These are phyloP conservation scores for Cyanoliseus patagonus DNA, from an alignment of 2,113 vertebrate species.

Conservation along the genomic window DNA sequence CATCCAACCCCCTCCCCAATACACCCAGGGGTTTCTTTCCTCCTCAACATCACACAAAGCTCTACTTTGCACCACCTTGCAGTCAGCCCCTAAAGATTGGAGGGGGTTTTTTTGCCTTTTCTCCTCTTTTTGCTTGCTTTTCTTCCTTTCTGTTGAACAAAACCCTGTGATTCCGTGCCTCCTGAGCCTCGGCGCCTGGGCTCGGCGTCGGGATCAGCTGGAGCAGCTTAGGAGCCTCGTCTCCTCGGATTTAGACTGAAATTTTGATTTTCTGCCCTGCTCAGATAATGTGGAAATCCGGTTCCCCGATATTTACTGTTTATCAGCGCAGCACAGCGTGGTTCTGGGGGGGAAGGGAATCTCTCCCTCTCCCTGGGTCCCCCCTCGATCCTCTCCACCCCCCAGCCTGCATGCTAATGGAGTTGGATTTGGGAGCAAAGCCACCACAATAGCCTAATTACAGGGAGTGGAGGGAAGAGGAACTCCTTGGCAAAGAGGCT, in stretches of 20 bases:
- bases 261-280: constrained; percentile 87
- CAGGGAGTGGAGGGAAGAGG: not conserved
- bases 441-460: not conserved
- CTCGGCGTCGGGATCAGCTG: constrained; percentile 31
- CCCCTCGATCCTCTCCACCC: not conserved
- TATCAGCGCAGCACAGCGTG: constrained; percentile 76
- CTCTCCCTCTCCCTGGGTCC: constrained; percentile 71
- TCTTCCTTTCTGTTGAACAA: not conserved
- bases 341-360: constrained; percentile 70
- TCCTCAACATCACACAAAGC: not conserved
- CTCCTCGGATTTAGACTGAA: constrained; percentile 84
- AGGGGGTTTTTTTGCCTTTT: not conserved
- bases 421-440: not conserved
- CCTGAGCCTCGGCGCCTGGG: constrained; percentile 13
- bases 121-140: not conserved
- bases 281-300: constrained; percentile 85
- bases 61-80: not conserved
- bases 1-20: not conserved
- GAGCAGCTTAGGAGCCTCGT: constrained; percentile 78
- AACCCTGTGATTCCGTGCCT: constrained; percentile 38
- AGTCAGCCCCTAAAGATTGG: not conserved
- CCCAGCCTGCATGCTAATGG: constrained; percentile 4
- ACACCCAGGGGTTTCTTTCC: not conserved
- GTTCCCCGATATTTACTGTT: constrained; percentile 84
- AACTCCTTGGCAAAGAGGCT: not conserved